Percentiles rank a stretch among this genome's conserved stretches.
phyloP scores from a whole-genome alignment of 2,797 vertebrate genomes.

The Rhinoraja longicauda region DNA sequence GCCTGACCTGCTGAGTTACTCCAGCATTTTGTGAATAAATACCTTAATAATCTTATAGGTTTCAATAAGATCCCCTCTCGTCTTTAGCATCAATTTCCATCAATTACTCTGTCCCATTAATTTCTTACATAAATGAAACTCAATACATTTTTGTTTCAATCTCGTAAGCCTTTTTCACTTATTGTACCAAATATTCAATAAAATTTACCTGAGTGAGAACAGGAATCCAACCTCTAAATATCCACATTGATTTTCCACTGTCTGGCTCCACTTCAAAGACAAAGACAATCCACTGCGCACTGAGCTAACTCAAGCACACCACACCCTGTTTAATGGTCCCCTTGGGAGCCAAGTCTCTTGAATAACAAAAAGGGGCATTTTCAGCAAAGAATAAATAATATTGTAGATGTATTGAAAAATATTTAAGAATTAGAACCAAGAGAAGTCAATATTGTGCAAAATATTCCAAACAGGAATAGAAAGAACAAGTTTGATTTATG shows the following conservation, averaged over 20 bases:
- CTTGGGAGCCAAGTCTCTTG: background rate
- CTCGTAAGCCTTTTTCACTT: background rate
- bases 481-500: background rate
- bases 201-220: constrained; percentile 26
- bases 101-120: background rate
- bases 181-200: constrained; percentile 1
- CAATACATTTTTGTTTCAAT: background rate
- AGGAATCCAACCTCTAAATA: constrained; percentile 29
- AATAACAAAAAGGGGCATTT: background rate
- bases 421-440: background rate
- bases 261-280: constrained; percentile 3
- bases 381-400: background rate
- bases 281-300: constrained; percentile 11
- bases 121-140: background rate
- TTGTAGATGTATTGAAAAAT: background rate
- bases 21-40: too few relatives aligned
- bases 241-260: constrained; percentile 27
- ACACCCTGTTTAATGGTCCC: background rate
- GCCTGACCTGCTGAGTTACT: too few relatives aligned
- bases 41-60: too few relatives aligned
- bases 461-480: background rate
- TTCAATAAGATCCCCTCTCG: too few relatives aligned
- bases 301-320: background rate
- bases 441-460: background rate
- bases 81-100: too few relatives aligned